phyloP scores from a whole-genome alignment of 1,140 invertebrate species.

The Drosophila trapezifrons region DNA sequence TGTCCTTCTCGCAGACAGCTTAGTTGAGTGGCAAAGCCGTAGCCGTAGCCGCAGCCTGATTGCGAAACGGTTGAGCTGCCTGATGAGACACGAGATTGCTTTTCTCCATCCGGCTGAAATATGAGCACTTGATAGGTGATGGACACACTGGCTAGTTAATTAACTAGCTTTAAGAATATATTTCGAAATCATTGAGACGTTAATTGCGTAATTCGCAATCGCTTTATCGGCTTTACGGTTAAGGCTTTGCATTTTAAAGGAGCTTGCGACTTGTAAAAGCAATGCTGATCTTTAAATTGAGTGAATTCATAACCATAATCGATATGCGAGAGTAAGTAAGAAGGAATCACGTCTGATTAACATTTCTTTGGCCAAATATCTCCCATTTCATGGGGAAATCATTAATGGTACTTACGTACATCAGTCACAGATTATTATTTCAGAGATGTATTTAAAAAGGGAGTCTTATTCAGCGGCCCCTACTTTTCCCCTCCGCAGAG shows the following conservation, averaged over 20 bases:
- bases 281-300: not conserved
- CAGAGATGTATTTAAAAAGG: not conserved
- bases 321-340: not conserved
- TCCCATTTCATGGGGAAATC: not conserved
- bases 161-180: constrained; percentile 15
- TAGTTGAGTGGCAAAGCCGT: constrained; percentile 38
- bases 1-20: constrained; percentile 52
- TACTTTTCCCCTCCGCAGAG: constrained; percentile 25
- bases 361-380: too few species aligned
- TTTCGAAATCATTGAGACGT: constrained; percentile 2
- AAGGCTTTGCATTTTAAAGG: constrained; percentile 10
- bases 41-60: constrained; percentile 48
- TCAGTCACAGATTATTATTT: not conserved
- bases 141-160: constrained; percentile 28
- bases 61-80: constrained; percentile 39
- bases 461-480: not conserved
- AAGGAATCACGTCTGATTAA: not conserved
- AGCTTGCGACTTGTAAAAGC: not conserved
- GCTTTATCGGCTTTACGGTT: not conserved
- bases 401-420: not conserved
- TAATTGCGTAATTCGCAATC: constrained; percentile 1
- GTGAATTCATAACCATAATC: not conserved
- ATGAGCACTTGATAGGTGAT: constrained; percentile 32
- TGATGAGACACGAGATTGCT: constrained; percentile 44
- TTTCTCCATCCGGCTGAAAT: constrained; percentile 12